Percentiles rank a stretch among this genome's conserved stretches.
Evolutionary conservation across 1,140 invertebrate genomes (phyloP).

Genomic region (Drosophila pectinifera): DNA sequence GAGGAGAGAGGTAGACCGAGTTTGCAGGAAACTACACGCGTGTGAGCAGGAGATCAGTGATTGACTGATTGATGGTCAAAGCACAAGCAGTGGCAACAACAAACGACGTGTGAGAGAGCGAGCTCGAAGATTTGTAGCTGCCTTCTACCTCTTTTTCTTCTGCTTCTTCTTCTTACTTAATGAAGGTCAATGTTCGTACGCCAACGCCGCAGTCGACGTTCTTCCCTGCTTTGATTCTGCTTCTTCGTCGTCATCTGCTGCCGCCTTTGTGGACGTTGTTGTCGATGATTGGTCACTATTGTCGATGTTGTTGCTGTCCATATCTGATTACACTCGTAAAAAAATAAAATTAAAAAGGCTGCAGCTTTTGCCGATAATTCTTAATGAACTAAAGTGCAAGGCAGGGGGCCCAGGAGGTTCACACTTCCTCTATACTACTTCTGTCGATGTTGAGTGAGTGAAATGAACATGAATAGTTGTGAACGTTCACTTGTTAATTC

Average conservation of each 20-base stretch:
- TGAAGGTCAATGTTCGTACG: conserved; percentile 80
- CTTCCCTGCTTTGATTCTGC: conserved; percentile 36
- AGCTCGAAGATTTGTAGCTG: conserved; percentile 48
- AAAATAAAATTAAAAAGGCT: not conserved
- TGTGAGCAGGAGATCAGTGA: conserved; percentile 11
- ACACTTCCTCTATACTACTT: not conserved
- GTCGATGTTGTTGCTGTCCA: conserved; percentile 10
- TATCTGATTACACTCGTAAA: conserved; percentile 44
- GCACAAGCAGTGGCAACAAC: conserved; percentile 14
- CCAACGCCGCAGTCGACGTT: conserved; percentile 37
- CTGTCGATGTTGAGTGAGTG: not conserved
- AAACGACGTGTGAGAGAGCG: conserved; percentile 16
- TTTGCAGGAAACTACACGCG: conserved; percentile 34
- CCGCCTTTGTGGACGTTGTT: conserved; percentile 46
- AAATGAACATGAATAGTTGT: not conserved
- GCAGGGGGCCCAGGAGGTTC: not conserved
- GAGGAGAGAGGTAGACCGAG: not conserved
- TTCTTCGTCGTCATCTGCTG: conserved; percentile 23
- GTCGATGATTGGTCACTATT: conserved; percentile 53
- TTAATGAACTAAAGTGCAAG: conserved; percentile 3
- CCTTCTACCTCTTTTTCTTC: conserved; percentile 28
- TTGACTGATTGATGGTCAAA: conserved; percentile 57
- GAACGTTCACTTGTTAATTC: too few species aligned
- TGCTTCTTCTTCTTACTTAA: conserved; percentile 67
- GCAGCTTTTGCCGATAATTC: conserved; percentile 3